phyloP scores from a whole-genome alignment of 2,797 vertebrate species.

The Catamblyrhynchus diadema region DNA sequence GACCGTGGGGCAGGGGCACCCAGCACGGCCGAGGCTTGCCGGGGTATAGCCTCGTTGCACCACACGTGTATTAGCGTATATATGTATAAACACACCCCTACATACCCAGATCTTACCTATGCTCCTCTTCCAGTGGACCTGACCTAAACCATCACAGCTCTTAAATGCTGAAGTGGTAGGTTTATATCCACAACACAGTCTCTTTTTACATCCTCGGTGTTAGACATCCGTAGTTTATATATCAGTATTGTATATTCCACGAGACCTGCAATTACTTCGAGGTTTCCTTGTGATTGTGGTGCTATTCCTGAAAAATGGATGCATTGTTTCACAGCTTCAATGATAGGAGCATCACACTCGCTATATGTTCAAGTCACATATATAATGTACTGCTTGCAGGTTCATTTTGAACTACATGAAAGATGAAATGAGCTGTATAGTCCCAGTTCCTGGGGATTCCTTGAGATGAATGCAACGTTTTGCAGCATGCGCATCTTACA shows the following conservation, averaged over 20 bases:
- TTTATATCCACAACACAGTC: background rate
- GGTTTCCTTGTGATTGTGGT: background rate
- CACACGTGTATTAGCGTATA: background rate
- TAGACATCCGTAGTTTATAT: background rate
- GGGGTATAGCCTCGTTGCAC: fast-evolving
- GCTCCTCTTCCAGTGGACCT: background rate
- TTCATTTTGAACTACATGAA: background rate
- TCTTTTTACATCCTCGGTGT: background rate
- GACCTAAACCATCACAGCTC: background rate
- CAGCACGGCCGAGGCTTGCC: background rate
- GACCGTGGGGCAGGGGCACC: background rate
- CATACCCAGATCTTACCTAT: fast-evolving
- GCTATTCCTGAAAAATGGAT: background rate
- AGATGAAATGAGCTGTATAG: fast-evolving
- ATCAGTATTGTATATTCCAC: background rate
- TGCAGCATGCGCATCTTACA: fast-evolving
- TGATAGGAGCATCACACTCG: background rate
- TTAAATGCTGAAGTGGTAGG: background rate
- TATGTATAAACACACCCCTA: background rate
- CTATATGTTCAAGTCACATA: background rate
- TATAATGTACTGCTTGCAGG: too few species aligned
- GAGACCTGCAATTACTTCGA: background rate
- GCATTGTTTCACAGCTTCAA: background rate
- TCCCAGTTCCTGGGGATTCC: background rate
- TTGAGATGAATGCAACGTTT: fast-evolving